Base-by-base conservation (phyloP, 2,888 invertebrate species). In the Eupithecia subumbrata region DNA sequence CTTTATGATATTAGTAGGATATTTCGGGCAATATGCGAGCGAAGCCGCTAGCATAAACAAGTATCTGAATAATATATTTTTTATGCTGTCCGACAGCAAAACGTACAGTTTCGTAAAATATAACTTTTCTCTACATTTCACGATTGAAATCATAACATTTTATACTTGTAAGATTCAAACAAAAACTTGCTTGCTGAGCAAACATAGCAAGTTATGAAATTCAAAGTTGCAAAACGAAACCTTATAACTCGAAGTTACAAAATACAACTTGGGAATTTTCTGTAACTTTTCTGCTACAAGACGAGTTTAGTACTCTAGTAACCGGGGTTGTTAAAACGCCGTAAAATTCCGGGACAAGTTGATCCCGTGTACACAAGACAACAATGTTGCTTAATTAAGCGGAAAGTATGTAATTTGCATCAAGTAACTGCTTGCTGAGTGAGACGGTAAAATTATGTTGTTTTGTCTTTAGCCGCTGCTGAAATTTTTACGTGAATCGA, bases 391-490 rank as follows among this genome's bases (percentile, higher is more conserved):
- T 82, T 81, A 85, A 86, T 87, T 85, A 85, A 82, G 81, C 71
- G 79, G 76, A 76, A 69, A 52, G 70, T 78, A 86, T 88, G 83
- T 85, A 84, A 87, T 89, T 89, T 88, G 83, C 87, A 88, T 88
- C 83, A 85, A 67, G 66, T 67, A 67, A 67, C 66, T 40, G n/a
- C 82, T 79, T 76, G 83, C 80, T 40, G 66, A 40, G 66, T 82
- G 69, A 77, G 72, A 72, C 72, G 79, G 37, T 67, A n/a, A 67
- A 67, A 67, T 67, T 40, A 66, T 18, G 37, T 67, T 67, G 40
- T 67, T 66, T 67, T 25, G 60, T 25, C 37, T 66, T 9, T n/a
- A n/a, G 2, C n/a, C 4, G 5, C 1, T 60, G 12, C 60, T 14
- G 25, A 25, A 60, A n/a, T 22, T 56, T 60, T 5, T 12, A 60